Evolutionary conservation across 1,140 invertebrate genomes (phyloP), one percentile per base, ranked within the genome.

Genomic region (Macrocentrus cingulum): DNA sequence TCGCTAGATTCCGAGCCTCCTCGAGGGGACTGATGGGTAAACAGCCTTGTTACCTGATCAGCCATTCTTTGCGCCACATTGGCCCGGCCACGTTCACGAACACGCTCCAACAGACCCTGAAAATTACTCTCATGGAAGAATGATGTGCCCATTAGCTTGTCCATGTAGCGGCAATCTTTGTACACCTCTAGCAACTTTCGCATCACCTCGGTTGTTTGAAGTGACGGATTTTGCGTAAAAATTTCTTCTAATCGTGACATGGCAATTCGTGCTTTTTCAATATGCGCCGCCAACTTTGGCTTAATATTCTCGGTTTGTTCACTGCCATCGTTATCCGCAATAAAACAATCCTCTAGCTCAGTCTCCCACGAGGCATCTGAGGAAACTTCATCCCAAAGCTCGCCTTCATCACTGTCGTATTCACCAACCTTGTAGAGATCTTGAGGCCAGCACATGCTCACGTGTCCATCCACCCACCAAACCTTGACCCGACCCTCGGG

Each of bases 391-490:
- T 87, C 88, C 88, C 86, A 91, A 9, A 90, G 70, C 74, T 89
- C 88, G 32, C 88, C 87, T 55, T 91, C 89, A 46, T 92, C 90
- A 1, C 84, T 87, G 68, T 91, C 88, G 70, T 91, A 89, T 61
- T 91, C 87, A 11, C 87, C 86, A 16, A 90, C 85, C 74, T 90
- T 83, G 62, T 87, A 89, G 4, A 90, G 70, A 70, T 90, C 92
- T 69, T 97, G 93, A 0, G 95, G 95, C 88, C 92, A 96, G 71
- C 92, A 95, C 80, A 90, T 88, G 45, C 91, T 92, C 1, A 86
- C 85, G 52, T 87, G 87, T 3, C 89, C 89, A 70, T 92, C 88
- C 1, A 91, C 88, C 94, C 94, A 97, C 84, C 90, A 89, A 11
- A 97, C 92, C 66, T 89, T 86, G 0, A 90, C 86, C 19, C 84